A percentile compares a stretch with the other conserved stretches of the same genome.
Conservation (phyloP, 1,140 invertebrate genomes). For the Drosophila parabipectinata region DNA sequence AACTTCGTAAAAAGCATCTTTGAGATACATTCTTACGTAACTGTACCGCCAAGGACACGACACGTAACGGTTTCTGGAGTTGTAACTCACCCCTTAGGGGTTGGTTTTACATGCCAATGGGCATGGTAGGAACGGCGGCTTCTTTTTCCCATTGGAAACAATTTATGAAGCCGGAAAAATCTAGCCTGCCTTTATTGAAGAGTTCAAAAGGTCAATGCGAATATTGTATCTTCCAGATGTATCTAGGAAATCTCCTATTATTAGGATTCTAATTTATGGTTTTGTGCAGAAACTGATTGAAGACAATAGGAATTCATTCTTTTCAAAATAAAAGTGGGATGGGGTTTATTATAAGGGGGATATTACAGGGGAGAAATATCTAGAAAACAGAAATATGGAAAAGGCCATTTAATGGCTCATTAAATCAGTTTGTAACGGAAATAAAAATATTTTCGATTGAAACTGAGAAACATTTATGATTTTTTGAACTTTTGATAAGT, state of each 20-base stretch:
- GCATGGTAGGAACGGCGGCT: background rate
- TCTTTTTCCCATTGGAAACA: slow-evolving; percentile 33
- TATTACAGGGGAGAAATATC: background rate
- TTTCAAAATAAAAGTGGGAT: background rate
- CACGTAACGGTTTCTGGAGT: slow-evolving; percentile 16
- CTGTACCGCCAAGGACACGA: slow-evolving; percentile 5
- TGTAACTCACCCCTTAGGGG: slow-evolving; percentile 38
- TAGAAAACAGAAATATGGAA: background rate
- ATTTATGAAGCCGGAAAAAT: slow-evolving; percentile 43
- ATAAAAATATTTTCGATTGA: background rate
- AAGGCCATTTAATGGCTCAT: background rate
- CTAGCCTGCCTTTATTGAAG: slow-evolving; percentile 2
- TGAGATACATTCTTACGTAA: background rate
- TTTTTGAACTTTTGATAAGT: too few species aligned
- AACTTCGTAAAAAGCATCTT: slow-evolving; percentile 6
- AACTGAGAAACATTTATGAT: too few species aligned
- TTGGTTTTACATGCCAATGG: slow-evolving; percentile 31
- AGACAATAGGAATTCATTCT: slow-evolving; percentile 60
- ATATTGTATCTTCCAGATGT: background rate
- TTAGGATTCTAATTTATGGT: slow-evolving; percentile 22
- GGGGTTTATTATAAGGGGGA: background rate
- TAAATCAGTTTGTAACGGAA: background rate
- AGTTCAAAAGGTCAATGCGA: slow-evolving; percentile 54
- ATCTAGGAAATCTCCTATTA: slow-evolving; percentile 11
- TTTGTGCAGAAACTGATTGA: background rate